A percentile compares a stretch with the other conserved stretches of the same genome.
phyloP scores from a whole-genome alignment of 2,113 vertebrate genomes.

The Bothrops jararaca region DNA sequence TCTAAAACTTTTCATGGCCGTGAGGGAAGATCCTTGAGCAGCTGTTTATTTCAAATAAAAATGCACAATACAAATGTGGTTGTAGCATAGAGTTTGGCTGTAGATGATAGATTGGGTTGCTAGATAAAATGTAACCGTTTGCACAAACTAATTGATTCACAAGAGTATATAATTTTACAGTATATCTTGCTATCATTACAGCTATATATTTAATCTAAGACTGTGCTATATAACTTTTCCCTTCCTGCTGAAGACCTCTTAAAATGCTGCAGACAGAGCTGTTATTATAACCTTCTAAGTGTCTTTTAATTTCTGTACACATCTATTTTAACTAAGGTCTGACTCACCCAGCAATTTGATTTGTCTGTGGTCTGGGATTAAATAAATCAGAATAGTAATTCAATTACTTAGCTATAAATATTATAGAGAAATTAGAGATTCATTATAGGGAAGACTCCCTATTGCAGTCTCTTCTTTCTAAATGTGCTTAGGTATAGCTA shows the following conservation, averaged over 20 bases:
- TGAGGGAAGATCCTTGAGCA: background rate
- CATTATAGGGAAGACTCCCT: slow-evolving; percentile 26
- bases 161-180: slow-evolving; percentile 9
- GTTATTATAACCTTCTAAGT: slow-evolving; percentile 50
- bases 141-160: background rate
- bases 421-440: slow-evolving; percentile 53
- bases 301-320: slow-evolving; percentile 60
- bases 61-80: background rate
- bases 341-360: slow-evolving; percentile 60
- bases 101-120: background rate
- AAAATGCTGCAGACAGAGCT: slow-evolving; percentile 35
- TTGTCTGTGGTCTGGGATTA: slow-evolving; percentile 64
- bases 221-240: background rate
- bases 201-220: background rate
- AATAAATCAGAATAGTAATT: slow-evolving; percentile 56
- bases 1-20: background rate
- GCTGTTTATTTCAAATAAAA: background rate
- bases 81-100: background rate
- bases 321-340: slow-evolving; percentile 53
- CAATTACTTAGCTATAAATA: slow-evolving; percentile 66
- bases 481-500: slow-evolving; percentile 34
- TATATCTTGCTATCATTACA: slow-evolving; percentile 5
- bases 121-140: slow-evolving; percentile 20
- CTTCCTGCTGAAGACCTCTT: background rate
- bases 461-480: background rate